Conservation (phyloP, 1,140 invertebrate species). For the Galleria mellonella region DNA sequence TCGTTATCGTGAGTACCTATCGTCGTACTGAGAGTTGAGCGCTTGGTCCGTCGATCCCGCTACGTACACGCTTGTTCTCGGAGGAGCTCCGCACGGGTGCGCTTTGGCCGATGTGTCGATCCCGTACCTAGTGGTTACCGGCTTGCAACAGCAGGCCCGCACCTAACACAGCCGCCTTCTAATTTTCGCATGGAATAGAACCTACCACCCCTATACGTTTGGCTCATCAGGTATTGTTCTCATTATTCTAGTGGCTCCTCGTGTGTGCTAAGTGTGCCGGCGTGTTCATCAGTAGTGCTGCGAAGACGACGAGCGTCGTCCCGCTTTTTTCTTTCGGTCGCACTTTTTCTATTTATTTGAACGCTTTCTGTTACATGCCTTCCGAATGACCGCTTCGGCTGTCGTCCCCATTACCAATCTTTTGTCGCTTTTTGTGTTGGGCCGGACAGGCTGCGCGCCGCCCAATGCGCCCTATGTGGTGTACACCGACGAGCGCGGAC, state of each 20-base stretch:
- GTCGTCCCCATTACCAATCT: constrained; percentile 67
- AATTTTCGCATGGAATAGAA: constrained; percentile 72
- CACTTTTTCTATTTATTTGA: constrained; percentile 67
- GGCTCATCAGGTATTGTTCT: constrained; percentile 72
- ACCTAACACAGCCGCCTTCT: constrained; percentile 72
- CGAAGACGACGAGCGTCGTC: constrained; percentile 37
- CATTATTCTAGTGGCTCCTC: constrained; percentile 67
- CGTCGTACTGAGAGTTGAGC: constrained; percentile 69
- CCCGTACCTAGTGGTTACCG: constrained; percentile 59
- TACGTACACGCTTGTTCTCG: constrained; percentile 71
- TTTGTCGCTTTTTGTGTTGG: constrained; percentile 69
- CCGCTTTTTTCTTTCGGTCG: constrained; percentile 48
- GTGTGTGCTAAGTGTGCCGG: constrained; percentile 65
- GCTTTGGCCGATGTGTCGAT: constrained; percentile 68
- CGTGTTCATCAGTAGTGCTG: constrained; percentile 52
- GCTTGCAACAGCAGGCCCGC: constrained; percentile 64
- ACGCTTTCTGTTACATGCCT: constrained; percentile 76
- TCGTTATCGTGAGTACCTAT: constrained; percentile 58
- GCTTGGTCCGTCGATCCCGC: constrained; percentile 68
- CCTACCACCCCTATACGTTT: constrained; percentile 69
- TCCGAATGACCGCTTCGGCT: constrained; percentile 72
- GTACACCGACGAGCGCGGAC: constrained; percentile 96
- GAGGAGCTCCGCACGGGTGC: constrained; percentile 67
- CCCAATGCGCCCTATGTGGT: constrained; percentile 93
- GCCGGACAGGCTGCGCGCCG: constrained; percentile 75